Evolutionary conservation across 2,113 vertebrate genomes (phyloP), one percentile per base, ranked within the genome.

Genomic region (Anser cygnoides): DNA sequence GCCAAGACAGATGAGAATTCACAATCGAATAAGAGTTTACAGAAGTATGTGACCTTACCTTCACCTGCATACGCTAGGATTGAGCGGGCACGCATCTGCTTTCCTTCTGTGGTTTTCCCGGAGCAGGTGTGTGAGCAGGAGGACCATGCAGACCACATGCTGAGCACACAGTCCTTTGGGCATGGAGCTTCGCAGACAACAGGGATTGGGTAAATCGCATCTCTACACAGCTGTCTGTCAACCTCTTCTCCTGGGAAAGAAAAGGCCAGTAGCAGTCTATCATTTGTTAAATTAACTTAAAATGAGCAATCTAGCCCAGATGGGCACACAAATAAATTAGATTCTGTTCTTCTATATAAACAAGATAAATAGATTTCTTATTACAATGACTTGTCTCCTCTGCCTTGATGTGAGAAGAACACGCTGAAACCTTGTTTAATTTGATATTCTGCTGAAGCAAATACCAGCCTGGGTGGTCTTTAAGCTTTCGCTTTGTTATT

Each of bases 51-150:
- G 26, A 71, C 37, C 98, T 98, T 98, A 99, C 99, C 99, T 98
- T 99, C 99, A 37, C 99, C 98, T 6, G 99, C 98, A 35, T 99
- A 99, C 0, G 99, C 99, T 96, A 99, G 97, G 54, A 99, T 96
- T 75, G 99, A 99, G 70, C 99, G 98, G 1, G 99, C 98, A 31
- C 99, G 98, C 95, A 98, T 98, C 98, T 99, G 99, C 87, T 98
- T 99, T 43, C 99, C 99, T 97, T 99, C 99, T 1, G 99, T 98
- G 81, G 98, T 99, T 97, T 99, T 99, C 14, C 99, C 99, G 1
- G 99, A 99, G 98, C 99, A 99, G 93, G 99, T 99, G 97, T 99
- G 99, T 1, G 99, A 99, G 96, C 99, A 99, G 73, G 98, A 98
- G 49, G 99, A 99, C 99, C 99, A 99, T 0, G 97, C 7, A 0